Base-by-base conservation (phyloP, 2,797 vertebrate species). In the Acanthiza pusilla region DNA sequence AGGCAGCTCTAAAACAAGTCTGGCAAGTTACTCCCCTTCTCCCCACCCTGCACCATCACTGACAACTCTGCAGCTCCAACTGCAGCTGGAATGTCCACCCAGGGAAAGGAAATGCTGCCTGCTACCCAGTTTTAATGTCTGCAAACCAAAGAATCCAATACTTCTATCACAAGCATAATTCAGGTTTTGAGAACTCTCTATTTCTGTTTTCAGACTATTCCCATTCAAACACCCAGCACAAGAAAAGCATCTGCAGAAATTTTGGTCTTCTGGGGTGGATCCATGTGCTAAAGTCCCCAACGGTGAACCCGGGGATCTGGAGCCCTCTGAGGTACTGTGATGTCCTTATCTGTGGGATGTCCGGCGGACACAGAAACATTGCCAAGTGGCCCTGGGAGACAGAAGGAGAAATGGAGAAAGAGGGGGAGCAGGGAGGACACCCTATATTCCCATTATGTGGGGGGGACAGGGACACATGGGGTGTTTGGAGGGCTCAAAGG, bases 321-420 rank as follows among this genome's bases (percentile, higher is more conserved):
- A 79, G 65, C 27, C 32, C 29, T 27, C n/a, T 16, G 3, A 10
- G 5, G 16, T 11, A 10, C 0, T 27, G 17, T 61, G 26, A 10
- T 72, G 43, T 50, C 27, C 73, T 30, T 1, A 2, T 63, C 19
- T 57, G 12, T 4, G 38, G 26, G 11, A 6, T 48, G 9, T 76
- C 47, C 2, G 2, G 50, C 0, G 5, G 12, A 62, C 50, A 36
- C 11, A 20, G 62, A 29, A 4, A 20, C 11, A 29, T 2, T 36
- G 54, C 58, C 83, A 73, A 40, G 6, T 5, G 21, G 14, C 27
- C 62, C 95, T 96, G 71, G 71, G 55, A 78, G 25, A 36, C 55
- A 88, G 73, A 51, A 78, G 30, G 25, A 84, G 38, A 10, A 50
- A 60, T 26, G 47, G 36, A 85, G 53, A 83, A 54, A 84, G 21